Evolutionary conservation across 2,113 vertebrate species (phyloP), one percentile per base, ranked within the genome.

Genomic region (Trinectes maculatus): DNA sequence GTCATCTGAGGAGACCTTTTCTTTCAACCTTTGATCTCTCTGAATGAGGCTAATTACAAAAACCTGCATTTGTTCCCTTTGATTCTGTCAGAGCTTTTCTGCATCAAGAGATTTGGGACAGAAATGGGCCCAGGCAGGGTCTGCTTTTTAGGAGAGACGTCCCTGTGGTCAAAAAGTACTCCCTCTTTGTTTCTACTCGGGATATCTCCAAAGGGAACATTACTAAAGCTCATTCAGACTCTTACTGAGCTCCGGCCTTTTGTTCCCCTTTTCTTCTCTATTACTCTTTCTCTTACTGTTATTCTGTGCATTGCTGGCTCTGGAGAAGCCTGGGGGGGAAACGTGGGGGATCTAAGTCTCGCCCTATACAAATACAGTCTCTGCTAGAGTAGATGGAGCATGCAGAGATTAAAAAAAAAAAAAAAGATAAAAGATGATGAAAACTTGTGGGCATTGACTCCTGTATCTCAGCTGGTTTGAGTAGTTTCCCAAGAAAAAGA

Each of bases 91-190:
- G 82, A 85, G 77, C 74, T 64, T 89, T 87, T 84, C 69, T 64
- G 69, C 87, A 77, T 80, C 77, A 84, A 58, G 19, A 62, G 55
- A 71, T 69, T 15, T 1, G 21, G 51, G 80, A 66, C 28, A 26
- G 40, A 79, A 51, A 71, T 71, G 54, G 58, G 33, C 24, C 19
- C n/a, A 1, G 44, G 59, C 51, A 47, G 29, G 31, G 25, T 59
- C 0, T 40, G 54, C 66, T 74, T 74, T 73, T 72, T 61, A 60
- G 31, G 34, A 3, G 1, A 24, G 39, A 60, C 42, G 22, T 71
- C 79, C 80, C 81, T 37, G 64, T 63, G 82, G 85, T 84, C 0
- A 73, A 88, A 85, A 85, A 51, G 21, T 72, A 81, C 87, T 87
- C 79, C 24, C 8, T 12, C 36, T 83, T 82, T 80, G 59, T 84